Evolutionary conservation across 2,888 invertebrate species (phyloP), one percentile per base, ranked within the genome.

Genomic region (Ophraella communa): DNA sequence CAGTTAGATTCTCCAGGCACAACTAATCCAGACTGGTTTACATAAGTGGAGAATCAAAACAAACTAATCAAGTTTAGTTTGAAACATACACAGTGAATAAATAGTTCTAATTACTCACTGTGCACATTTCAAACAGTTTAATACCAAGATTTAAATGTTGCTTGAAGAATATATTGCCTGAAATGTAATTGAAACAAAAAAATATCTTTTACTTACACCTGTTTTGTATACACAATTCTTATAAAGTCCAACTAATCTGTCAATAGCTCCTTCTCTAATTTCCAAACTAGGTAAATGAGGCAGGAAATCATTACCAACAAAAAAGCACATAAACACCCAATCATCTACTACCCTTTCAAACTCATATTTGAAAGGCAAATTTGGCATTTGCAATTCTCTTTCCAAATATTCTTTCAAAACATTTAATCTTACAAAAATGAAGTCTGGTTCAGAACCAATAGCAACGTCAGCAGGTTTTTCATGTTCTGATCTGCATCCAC

Each of bases 291-390:
- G 99, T 71, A 99, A 85, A 85, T 99, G 99, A 0, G 99, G 99
- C 74, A 99, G 82, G 80, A 99, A 99, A 84, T 99, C 99, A 79
- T 99, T 99, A 52, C 99, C 99, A 56, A 98, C 98, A 83, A 99
- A 99, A 85, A 99, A 99, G 80, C 99, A 99, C 96, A 99, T 97
- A 77, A 91, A 91, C 4, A 92, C 98, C 98, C 98, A 99, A 83
- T 99, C 99, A 79, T 99, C 99, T 14, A 99, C 81, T 0, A 91
- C 96, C 61, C 98, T 84, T 77, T 99, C 99, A 81, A 99, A 94
- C 79, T 96, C 95, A 81, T 95, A 98, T 54, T 88, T 85, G 82
- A 99, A 98, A 3, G 98, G 96, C 39, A 98, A 86, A 81, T 94
- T 93, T 0, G 92, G 92, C 95, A 98, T 98, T 73, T 84, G 81